These are phyloP conservation scores for Melanotaenia parkinsoni DNA, from an alignment of 2,797 vertebrate genomes.

Conservation along the genomic window DNA sequence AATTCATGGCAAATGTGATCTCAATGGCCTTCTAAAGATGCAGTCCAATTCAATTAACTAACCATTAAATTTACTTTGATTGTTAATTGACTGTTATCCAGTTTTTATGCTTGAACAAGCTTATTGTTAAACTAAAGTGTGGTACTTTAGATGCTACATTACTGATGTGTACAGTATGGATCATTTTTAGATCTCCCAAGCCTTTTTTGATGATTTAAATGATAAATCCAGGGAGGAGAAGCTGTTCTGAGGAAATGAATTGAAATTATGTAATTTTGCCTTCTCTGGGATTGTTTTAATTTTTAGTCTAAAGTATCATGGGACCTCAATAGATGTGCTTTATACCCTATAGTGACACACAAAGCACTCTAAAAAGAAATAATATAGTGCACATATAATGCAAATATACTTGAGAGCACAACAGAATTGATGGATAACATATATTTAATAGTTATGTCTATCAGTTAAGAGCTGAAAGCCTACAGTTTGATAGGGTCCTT, in stretches of 20 bases:
- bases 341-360: neutral
- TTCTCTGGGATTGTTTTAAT: neutral
- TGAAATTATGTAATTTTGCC: neutral
- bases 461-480: neutral
- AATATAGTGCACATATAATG: neutral
- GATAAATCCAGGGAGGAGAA: neutral
- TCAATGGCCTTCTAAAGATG: too few species aligned
- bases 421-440: slow-evolving; percentile 9
- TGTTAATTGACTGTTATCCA: too few species aligned
- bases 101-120: neutral
- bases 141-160: neutral
- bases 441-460: neutral
- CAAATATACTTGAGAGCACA: neutral
- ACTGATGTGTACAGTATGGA: neutral
- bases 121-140: neutral
- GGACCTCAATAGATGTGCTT: neutral
- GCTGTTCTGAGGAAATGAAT: neutral
- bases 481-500: neutral
- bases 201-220: neutral
- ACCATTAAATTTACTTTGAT: too few species aligned
- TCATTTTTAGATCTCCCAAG: neutral
- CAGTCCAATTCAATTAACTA: too few species aligned
- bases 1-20: too few species aligned
- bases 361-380: neutral
- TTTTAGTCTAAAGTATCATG: neutral